phyloP scores from a whole-genome alignment of 2,113 vertebrate species.

The Oophaga pumilio region DNA sequence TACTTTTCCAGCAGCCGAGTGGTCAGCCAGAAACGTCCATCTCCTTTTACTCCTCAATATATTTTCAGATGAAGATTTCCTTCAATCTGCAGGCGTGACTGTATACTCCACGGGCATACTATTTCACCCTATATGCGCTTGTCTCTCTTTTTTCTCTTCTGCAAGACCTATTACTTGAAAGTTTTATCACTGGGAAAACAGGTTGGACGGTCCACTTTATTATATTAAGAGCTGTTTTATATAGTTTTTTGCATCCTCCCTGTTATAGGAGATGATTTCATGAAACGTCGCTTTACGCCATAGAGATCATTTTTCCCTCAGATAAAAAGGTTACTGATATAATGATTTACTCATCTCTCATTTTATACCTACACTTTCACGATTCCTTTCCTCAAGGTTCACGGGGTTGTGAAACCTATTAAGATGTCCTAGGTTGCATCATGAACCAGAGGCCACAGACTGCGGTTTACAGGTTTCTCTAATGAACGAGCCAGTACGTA shows the following conservation, averaged over 20 bases:
- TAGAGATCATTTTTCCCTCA: neutral
- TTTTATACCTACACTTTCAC: neutral
- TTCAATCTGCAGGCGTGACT: too few relatives aligned
- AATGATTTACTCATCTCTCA: neutral
- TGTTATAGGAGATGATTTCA: neutral
- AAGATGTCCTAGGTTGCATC: neutral
- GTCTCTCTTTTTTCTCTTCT: too few relatives aligned
- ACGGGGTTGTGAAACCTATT: neutral
- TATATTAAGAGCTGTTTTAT: neutral
- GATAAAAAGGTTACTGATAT: neutral
- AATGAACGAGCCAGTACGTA: neutral
- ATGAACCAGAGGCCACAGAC: neutral
- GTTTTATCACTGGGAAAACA: too few relatives aligned
- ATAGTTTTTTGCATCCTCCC: neutral
- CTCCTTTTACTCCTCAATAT: too few relatives aligned
- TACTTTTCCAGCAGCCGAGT: too few relatives aligned
- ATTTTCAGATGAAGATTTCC: too few relatives aligned
- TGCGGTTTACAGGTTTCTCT: neutral
- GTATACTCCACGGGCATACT: too few relatives aligned
- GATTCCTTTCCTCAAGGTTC: neutral
- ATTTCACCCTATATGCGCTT: too few relatives aligned
- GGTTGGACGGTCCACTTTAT: too few relatives aligned
- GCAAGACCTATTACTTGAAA: too few relatives aligned
- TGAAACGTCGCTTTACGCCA: neutral
- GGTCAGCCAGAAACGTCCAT: too few relatives aligned